These are phyloP conservation scores for Romanogobio albipinnatus DNA, from an alignment of 2,113 vertebrate genomes.

Conservation along the genomic window DNA sequence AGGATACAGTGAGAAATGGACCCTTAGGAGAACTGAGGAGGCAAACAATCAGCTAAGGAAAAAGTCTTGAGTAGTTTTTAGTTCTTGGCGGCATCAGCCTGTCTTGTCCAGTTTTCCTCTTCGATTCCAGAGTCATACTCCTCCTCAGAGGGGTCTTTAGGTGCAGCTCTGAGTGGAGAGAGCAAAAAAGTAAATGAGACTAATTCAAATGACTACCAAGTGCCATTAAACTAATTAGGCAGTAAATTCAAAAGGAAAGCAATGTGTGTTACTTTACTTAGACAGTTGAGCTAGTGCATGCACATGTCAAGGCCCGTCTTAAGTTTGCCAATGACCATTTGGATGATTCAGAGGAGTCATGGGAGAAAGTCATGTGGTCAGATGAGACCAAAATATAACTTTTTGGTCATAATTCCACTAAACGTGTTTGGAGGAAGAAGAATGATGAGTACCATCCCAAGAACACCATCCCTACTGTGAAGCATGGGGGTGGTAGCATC, in stretches of 20 bases:
- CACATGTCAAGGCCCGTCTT: no score
- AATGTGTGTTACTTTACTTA: not conserved
- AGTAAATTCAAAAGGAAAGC: not conserved
- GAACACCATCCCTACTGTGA: no score
- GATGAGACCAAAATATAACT: no score
- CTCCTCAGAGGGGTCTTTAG: constrained; percentile 84
- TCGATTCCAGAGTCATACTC: constrained; percentile 90
- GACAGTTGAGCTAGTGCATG: not conserved
- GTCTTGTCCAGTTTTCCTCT: constrained; percentile 87
- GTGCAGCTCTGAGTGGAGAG: constrained; percentile 76
- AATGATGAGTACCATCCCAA: no score
- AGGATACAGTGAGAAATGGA: constrained; percentile 13
- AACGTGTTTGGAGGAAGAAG: no score
- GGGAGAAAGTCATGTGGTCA: no score
- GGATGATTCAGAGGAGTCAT: no score
- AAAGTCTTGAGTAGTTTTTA: constrained; percentile 60
- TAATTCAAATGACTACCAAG: not conserved
- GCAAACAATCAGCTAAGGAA: constrained; percentile 11
- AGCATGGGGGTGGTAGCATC: no score
- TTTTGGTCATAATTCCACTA: no score
- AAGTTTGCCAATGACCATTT: no score
- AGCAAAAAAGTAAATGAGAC: not conserved
- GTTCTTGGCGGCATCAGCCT: constrained; percentile 87
- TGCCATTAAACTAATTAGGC: not conserved
- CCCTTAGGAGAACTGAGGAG: constrained; percentile 20